Evolutionary conservation across 1,140 invertebrate genomes (phyloP), one percentile per base, ranked within the genome.

Genomic region (Tenebrio molitor): DNA sequence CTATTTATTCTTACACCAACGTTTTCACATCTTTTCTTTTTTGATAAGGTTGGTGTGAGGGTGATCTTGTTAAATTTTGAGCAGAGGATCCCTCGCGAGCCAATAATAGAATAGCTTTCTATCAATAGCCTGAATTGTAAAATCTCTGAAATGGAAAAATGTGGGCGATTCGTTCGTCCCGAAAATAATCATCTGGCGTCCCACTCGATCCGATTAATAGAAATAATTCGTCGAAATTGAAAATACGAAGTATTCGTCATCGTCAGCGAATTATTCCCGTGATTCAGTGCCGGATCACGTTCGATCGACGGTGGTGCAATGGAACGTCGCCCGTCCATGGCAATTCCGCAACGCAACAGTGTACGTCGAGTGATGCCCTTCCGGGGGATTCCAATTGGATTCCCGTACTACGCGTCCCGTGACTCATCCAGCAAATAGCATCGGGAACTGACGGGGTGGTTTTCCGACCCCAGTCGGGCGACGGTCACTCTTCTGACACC

Each of bases 401-500:
- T 74, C 75, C 73, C 67, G 69, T 73, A n/a, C n/a, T n/a, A 67
- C 72, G 53, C 62, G 29, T 15, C 16, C 39, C 65, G 70, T 78
- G 77, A 78, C 69, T 78, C 77, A 78, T 76, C 72, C 70, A 25
- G 64, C 77, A 78, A 78, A 78, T 74, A 77, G 77, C 76, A 62
- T 71, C 74, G 76, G 76, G 76, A 78, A 78, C 77, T 76, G 76
- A n/a, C 73, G 33, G 34, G 50, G 73, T n/a, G 69, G 44, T 65
- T 21, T 69, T 72, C 62, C 33, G 36, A 36, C 42, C 39, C 44
- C 25, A 23, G 17, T 25, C 50, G 10, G 44, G 21, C 16, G 42
- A 17, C 50, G 50, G 50, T 58, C 50, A 58, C 50, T 29, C 21
- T 29, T 58, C 50, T 29, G 67, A 70, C 62, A 65, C 62, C 68